Conservation (phyloP, 92 coral and sea anemone species). For the Anthopleura xanthogrammica region DNA sequence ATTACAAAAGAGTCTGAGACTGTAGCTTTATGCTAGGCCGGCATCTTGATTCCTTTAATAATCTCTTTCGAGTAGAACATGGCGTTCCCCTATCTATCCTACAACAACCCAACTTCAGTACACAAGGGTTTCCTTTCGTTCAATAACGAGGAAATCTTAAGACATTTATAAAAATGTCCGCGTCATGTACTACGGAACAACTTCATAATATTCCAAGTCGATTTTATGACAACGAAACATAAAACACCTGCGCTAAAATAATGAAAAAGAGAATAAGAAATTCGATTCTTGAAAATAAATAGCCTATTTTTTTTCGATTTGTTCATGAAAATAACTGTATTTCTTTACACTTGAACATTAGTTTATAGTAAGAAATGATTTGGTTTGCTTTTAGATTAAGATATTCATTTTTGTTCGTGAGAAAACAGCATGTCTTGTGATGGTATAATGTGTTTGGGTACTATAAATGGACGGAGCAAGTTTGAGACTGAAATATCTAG, state of each 20-base stretch:
- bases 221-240: constrained; percentile 12
- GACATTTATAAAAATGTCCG: not conserved
- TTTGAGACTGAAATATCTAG: not conserved
- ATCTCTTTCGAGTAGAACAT: constrained; percentile 1
- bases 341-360: not conserved
- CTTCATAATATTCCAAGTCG: constrained; percentile 15
- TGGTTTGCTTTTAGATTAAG: not conserved
- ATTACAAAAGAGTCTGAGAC: not conserved
- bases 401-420: not conserved
- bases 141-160: not conserved
- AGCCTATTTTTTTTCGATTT: not conserved
- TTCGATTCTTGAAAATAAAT: not conserved
- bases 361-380: not conserved
- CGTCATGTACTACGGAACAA: not conserved
- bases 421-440: not conserved
- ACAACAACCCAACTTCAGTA: not conserved
- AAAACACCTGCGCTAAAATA: constrained; percentile 18
- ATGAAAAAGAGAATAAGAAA: not conserved
- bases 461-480: not conserved
- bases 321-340: not conserved
- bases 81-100: not conserved
- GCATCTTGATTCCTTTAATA: not conserved
- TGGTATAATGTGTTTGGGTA: not conserved
- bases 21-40: constrained; percentile 8
- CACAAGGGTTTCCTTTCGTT: not conserved